Evolutionary conservation across 2,797 vertebrate genomes (phyloP), one percentile per base, ranked within the genome.

Genomic region (Melanotaenia pygmaea): DNA sequence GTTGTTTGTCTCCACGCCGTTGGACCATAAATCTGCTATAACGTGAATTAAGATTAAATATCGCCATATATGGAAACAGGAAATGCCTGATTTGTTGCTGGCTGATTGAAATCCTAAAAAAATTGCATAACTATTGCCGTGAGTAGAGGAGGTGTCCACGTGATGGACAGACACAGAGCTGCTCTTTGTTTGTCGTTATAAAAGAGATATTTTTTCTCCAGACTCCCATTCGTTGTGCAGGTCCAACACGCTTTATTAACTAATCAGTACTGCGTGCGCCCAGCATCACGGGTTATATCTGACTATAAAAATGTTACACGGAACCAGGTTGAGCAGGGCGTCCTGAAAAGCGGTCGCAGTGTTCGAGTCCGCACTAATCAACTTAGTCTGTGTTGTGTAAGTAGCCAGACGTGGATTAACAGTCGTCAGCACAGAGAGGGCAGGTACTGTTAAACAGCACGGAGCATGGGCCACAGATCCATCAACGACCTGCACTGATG

Each of bases 131-230:
- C 32, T 12, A 20, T 24, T 8, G 40, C 43, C 3, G 34, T 32
- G 47, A 69, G 32, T 9, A 7, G 61, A 65, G 66, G 70, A 34
- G 34, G 9, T 56, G 51, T 60, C 45, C 67, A 40, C 67, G 77
- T 86, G 84, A 81, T 38, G 32, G 56, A 40, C 26, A 45, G 6
- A 75, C 18, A 77, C 76, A 79, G 54, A 84, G 79, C 72, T 59
- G 71, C 59, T 81, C 82, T 80, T 86, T 83, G 83, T 84, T 80
- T 47, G n/a, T 28, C 4, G 11, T 64, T 18, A 11, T n/a, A n/a
- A 43, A 64, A 62, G 16, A 4, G 16, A 35, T 34, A 28, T 0
- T 28, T 51, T 58, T 38, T 58, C 43, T 67, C 14, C 59, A 57
- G 40, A 67, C 47, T 70, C 24, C 37, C 51, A 26, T 72, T 34